Base-by-base conservation (phyloP, 2,888 invertebrate genomes). In the Serrognathus titanus region DNA sequence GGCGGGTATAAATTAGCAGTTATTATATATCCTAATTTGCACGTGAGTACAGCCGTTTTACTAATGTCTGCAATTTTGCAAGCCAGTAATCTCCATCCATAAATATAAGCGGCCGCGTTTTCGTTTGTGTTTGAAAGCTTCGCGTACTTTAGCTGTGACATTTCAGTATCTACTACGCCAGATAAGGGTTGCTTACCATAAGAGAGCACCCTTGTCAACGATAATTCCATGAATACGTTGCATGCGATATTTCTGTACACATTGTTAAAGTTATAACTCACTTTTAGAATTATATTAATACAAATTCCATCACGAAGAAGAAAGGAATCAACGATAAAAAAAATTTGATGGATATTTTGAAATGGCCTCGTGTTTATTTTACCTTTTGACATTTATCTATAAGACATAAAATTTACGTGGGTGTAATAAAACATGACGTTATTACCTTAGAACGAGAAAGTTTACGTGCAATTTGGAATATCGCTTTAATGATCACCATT, bases 161-260 rank as follows among this genome's bases (percentile, higher is more conserved):
- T 66, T 66, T 65, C 65, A 63, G 58, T 63, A 65, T 65, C 65
- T 63, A 65, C 41, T 62, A 58, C 62, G 60, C 59, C 56, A 66
- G 66, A 67, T 68, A 68, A 69, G 66, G 65, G 63, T 63, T 63
- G 63, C 64, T 66, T 65, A 63, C 59, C 58, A 63, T 67, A 68
- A 68, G 68, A 66, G 68, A 67, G 66, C 67, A 66, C 68, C 68
- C 66, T 63, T 68, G 68, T 68, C 69, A 65, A 60, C 66, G 62
- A 59, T 65, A 68, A 69, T 66, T 69, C 66, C 52, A 51, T 45
- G 53, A 59, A 54, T 55, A 39, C 61, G 55, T 53, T 57, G 53
- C 66, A 66, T 67, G 66, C 66, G 66, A 65, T 51, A 58, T 57
- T 59, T 61, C 57, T 59, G 53, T 56, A 57, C 46, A 11, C 43